These are phyloP conservation scores for Eilema depressum DNA, from an alignment of 2,888 invertebrate genomes.

Conservation along the genomic window DNA sequence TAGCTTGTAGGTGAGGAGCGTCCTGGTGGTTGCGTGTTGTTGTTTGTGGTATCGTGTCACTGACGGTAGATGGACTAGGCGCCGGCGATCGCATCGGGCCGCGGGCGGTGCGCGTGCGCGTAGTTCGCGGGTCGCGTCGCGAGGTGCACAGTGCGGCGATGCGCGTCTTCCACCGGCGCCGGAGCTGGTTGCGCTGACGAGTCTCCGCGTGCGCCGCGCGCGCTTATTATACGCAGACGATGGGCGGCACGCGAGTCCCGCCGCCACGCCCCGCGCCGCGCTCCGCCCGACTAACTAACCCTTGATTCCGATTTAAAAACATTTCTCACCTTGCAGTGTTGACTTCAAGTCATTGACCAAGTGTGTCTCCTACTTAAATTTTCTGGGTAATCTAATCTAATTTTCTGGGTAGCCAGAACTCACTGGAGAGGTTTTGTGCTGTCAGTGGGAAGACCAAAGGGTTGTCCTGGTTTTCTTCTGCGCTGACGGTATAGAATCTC, in stretches of 20 bases:
- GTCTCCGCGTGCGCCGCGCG: conserved; percentile 61
- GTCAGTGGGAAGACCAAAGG: no score
- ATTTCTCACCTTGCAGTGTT: conserved; percentile 43
- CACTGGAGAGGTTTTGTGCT: no score
- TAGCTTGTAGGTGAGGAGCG: conserved; percentile 8
- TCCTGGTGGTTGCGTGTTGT: conserved; percentile 8
- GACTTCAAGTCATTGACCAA: conserved; percentile 51
- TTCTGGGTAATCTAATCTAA: no score
- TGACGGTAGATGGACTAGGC: conserved; percentile 29
- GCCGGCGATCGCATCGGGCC: conserved; percentile 46
- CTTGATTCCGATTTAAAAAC: conserved; percentile 49
- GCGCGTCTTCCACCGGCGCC: conserved; percentile 65
- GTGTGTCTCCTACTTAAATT: conserved; percentile 30
- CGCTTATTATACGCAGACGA: conserved; percentile 68
- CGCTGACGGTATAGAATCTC: no score
- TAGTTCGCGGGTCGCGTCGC: conserved; percentile 30
- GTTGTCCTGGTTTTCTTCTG: no score
- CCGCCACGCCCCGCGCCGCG: conserved; percentile 73
- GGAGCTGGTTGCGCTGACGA: conserved; percentile 60
- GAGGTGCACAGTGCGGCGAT: conserved; percentile 38
- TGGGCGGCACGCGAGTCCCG: conserved; percentile 76
- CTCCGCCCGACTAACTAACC: conserved; percentile 62
- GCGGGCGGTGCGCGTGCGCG: conserved; percentile 41
- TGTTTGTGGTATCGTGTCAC: conserved; percentile 8
- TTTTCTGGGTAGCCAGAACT: no score